Conservation (phyloP, 2,888 invertebrate genomes). For the Gari tellinella region DNA sequence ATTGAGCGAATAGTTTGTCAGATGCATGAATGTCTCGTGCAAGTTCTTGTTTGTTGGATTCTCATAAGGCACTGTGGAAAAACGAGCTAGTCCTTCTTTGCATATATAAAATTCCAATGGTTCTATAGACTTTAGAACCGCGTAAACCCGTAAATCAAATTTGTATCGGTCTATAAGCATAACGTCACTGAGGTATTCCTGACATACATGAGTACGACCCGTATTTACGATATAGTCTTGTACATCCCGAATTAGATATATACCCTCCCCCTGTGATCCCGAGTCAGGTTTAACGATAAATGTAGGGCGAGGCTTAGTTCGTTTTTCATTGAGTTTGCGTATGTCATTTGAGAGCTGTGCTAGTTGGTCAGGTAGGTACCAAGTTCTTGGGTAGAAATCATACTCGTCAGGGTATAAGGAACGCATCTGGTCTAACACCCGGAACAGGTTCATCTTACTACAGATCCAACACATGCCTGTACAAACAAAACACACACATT, state of each 20-base stretch:
- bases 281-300: slow-evolving; percentile 86
- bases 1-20: slow-evolving; percentile 86
- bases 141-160: slow-evolving; percentile 85
- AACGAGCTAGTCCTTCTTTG: slow-evolving; percentile 84
- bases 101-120: slow-evolving; percentile 84
- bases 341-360: slow-evolving; percentile 79
- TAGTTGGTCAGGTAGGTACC: slow-evolving; percentile 85
- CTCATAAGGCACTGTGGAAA: slow-evolving; percentile 85
- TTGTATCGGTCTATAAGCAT: slow-evolving; percentile 84
- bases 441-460: slow-evolving; percentile 85
- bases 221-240: slow-evolving; percentile 76
- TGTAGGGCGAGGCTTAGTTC: slow-evolving; percentile 75
- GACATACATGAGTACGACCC: slow-evolving; percentile 78
- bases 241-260: slow-evolving; percentile 85
- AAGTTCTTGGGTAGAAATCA: slow-evolving; percentile 85
- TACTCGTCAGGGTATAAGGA: slow-evolving; percentile 85
- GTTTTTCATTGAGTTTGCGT: slow-evolving; percentile 64
- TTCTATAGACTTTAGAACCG: slow-evolving; percentile 84
- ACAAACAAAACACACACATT: slow-evolving; percentile 1
- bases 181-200: slow-evolving; percentile 85
- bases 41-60: slow-evolving; percentile 84
- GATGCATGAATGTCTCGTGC: slow-evolving; percentile 85
- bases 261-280: slow-evolving; percentile 86
- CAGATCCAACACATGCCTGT: slow-evolving; percentile 85
- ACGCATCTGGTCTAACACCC: slow-evolving; percentile 84